Base-by-base conservation (phyloP, 2,888 invertebrate species). In the Mythimna impura region DNA sequence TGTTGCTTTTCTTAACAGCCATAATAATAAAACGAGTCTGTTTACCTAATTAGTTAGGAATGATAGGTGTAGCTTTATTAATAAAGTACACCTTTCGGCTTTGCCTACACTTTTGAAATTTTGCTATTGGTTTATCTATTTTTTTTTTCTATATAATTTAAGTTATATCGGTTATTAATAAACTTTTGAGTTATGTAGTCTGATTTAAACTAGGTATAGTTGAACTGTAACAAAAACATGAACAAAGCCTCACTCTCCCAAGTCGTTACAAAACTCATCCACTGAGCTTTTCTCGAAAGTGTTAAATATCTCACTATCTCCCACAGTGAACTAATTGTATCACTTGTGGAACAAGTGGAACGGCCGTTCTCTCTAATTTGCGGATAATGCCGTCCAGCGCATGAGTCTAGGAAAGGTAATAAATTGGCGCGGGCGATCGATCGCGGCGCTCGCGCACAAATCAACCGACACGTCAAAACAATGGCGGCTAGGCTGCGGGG, bases 401-500 rank as follows among this genome's bases (percentile, higher is more conserved):
- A 79, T 81, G 88, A 89, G 86, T 87, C 91, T 91, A 90, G 92
- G 90, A 91, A 93, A 92, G 92, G 92, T 90, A 91, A 94, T 95
- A 94, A 94, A 94, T 94, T 92, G 93, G 89, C 89, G 86, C 88
- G 86, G 86, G 86, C 90, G 91, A 93, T 93, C 92, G 93, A 94
- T 93, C 91, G 91, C 85, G 89, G 91, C 92, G 91, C 91, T 88
- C 88, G 94, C 92, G 93, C 94, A 93, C 94, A 94, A 94, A 94
- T 95, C 95, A 94, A 92, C 92, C 89, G 91, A 89, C 89, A 92
- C 92, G 94, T 94, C 94, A 93, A 92, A 93, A 92, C 93, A 93
- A 93, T 93, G 92, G 91, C 91, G 91, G 89, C 86, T 84, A 89
- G 89, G 92, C 93, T 94, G 93, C 93, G 92, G 93, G 92, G 93